Conservation (phyloP, 2,113 vertebrate species). For the Bubalus kerabau region DNA sequence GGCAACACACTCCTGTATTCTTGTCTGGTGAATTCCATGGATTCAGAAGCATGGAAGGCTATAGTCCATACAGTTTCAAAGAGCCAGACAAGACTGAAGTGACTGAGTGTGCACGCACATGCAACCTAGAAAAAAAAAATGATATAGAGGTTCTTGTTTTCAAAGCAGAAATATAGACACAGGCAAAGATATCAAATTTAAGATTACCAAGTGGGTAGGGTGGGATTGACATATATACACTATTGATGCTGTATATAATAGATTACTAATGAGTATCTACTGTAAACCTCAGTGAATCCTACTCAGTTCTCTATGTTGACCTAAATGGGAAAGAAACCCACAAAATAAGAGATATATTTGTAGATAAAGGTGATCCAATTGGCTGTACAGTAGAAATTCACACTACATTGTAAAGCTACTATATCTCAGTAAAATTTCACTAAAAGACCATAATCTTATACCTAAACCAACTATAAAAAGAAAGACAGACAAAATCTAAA, state of each 20-base stretch:
- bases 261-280: neutral
- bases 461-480: too few relatives aligned
- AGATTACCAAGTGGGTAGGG: neutral
- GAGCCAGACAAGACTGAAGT: too few relatives aligned
- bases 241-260: neutral
- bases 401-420: neutral
- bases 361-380: neutral
- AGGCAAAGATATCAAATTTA: neutral
- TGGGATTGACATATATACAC: neutral
- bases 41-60: too few relatives aligned
- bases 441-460: too few relatives aligned
- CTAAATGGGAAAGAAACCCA: neutral
- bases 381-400: neutral
- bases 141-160: neutral
- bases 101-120: too few relatives aligned
- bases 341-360: neutral
- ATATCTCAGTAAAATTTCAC: neutral
- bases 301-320: neutral
- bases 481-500: too few relatives aligned
- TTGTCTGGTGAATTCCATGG: too few relatives aligned
- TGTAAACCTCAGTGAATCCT: neutral
- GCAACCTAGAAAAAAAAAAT: neutral
- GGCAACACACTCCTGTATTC: too few relatives aligned
- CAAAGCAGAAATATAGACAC: neutral
- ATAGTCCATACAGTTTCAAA: too few relatives aligned